Evolutionary conservation across 2,797 vertebrate species (phyloP).

Genomic region (Craterocephalus amniculus): DNA sequence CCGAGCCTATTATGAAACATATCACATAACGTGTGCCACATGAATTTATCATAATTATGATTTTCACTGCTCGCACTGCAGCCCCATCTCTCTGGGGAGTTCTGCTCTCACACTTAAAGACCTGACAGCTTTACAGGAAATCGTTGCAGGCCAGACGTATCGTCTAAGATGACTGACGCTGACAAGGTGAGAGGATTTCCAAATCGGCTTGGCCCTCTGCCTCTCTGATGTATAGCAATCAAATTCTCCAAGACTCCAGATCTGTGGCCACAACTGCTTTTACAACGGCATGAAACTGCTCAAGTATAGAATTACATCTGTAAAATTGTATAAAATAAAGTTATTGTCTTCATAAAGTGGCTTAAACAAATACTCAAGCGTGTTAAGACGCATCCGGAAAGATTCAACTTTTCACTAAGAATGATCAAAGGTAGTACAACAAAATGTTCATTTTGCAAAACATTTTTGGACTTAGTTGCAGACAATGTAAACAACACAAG

Average conservation of each 20-base stretch:
- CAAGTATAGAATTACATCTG: neutral
- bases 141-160: conserved; percentile 57
- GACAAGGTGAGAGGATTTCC: conserved; percentile 31
- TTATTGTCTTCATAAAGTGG: neutral
- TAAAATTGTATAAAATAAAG: neutral
- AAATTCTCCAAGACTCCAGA: conserved; percentile 21
- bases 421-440: neutral
- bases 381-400: neutral
- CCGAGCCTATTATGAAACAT: conserved; percentile 58
- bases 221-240: conserved; percentile 46
- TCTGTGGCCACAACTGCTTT: conserved; percentile 30
- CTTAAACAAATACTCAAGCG: neutral
- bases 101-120: conserved; percentile 46
- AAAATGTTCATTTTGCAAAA: neutral
- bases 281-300: neutral
- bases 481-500: neutral
- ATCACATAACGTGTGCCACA: conserved; percentile 47
- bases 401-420: neutral
- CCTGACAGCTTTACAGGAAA: conserved; percentile 71
- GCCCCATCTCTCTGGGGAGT: conserved; percentile 42
- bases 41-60: conserved; percentile 73
- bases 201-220: conserved; percentile 40
- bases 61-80: conserved; percentile 46
- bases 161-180: conserved; percentile 54
- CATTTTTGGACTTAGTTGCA: neutral